phyloP scores from a whole-genome alignment of 2,797 vertebrate genomes.

The Cichlasoma orientale region DNA sequence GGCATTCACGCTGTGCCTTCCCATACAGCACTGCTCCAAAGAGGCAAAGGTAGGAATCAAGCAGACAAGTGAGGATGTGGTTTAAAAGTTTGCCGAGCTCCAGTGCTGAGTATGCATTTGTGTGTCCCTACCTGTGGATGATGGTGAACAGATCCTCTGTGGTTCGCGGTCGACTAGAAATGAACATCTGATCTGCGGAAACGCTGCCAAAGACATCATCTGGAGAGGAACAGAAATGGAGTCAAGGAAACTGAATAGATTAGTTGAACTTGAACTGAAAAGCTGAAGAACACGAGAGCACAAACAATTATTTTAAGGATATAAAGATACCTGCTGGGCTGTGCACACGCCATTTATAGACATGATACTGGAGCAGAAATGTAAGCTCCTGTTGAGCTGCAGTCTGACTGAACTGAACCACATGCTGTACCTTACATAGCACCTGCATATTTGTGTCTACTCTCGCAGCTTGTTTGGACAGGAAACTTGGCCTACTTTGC shows the following conservation, averaged over 20 bases:
- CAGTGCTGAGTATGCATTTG: slow-evolving; percentile 23
- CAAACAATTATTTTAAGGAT: background rate
- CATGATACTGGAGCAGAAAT: background rate
- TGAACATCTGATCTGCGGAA: slow-evolving; percentile 77
- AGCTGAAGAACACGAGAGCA: background rate
- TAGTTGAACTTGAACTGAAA: background rate
- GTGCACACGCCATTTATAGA: background rate
- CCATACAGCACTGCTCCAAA: slow-evolving; percentile 80
- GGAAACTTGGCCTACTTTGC: background rate
- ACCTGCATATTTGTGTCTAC: background rate
- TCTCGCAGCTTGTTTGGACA: background rate
- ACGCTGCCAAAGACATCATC: slow-evolving; percentile 79
- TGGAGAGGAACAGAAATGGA: slow-evolving; percentile 45
- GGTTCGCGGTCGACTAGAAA: slow-evolving; percentile 84
- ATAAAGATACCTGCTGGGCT: background rate
- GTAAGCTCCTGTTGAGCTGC: background rate
- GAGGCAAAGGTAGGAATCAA: slow-evolving; percentile 50
- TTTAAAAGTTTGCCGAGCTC: rapidly evolving
- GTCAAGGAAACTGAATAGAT: background rate
- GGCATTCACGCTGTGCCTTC: slow-evolving; percentile 80
- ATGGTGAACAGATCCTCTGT: slow-evolving; percentile 94
- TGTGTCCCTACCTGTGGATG: slow-evolving; percentile 90
- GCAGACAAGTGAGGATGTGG: slow-evolving; percentile 28
- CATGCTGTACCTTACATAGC: background rate
- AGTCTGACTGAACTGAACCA: background rate